Conservation (phyloP, 2,113 vertebrate species). For the Takifugu bimaculatus region DNA sequence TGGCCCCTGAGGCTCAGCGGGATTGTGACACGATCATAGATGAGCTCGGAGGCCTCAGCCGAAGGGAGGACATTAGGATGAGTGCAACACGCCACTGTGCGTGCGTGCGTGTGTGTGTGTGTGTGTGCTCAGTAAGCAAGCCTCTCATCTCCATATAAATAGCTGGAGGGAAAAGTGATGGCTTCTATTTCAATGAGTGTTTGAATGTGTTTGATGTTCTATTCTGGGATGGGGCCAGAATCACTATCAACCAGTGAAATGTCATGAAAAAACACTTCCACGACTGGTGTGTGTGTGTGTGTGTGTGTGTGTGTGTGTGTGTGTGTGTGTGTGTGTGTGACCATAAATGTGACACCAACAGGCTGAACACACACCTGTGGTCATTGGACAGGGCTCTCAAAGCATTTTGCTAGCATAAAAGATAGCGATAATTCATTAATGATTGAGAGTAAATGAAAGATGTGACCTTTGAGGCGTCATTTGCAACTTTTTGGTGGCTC, state of each 20-base stretch:
- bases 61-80: conserved; percentile 31
- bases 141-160: conserved; percentile 54
- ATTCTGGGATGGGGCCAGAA: conserved; percentile 18
- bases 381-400: no score
- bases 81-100: conserved; percentile 1
- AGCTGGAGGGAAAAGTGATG: conserved; percentile 29
- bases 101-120: conserved; percentile 2
- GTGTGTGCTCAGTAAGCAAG: conserved; percentile 11
- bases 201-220: conserved; percentile 20
- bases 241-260: conserved; percentile 6
- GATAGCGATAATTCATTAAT: no score
- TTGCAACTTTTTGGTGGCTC: no score
- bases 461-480: no score
- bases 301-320: not conserved
- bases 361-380: no score
- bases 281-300: not conserved
- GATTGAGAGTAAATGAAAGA: no score
- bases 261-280: conserved; percentile 17
- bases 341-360: no score
- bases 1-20: conserved; percentile 22
- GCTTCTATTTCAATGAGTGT: conserved; percentile 33
- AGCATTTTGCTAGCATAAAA: no score
- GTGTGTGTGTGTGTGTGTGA: not conserved
- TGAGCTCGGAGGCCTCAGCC: conserved; percentile 32
- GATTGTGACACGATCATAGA: conserved; percentile 49